These are phyloP conservation scores for Taenioides sp. DNA, from an alignment of 2,797 vertebrate species.

Conservation along the genomic window DNA sequence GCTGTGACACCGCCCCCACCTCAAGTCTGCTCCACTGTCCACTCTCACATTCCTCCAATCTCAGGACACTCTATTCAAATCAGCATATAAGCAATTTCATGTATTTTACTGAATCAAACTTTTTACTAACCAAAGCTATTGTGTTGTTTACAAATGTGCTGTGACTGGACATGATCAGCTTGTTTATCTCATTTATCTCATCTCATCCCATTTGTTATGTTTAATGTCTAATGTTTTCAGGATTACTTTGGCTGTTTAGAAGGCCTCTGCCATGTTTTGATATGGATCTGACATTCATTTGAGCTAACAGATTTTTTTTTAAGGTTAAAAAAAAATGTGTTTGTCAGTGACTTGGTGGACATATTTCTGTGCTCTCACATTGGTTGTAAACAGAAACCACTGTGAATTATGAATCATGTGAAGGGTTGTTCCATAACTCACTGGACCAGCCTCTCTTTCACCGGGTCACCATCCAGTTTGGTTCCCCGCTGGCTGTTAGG, in stretches of 20 bases:
- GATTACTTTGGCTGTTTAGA: neutral
- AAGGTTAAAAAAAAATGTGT: neutral
- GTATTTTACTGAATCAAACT: neutral
- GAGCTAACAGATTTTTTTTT: neutral
- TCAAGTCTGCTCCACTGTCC: conserved; percentile 41
- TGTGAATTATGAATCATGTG: conserved; percentile 6
- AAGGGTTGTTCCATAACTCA: neutral
- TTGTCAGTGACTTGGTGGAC: neutral
- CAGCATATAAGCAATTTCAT: neutral
- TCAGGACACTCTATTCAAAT: neutral
- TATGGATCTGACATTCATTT: neutral
- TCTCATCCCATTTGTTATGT: neutral
- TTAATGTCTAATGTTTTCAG: neutral
- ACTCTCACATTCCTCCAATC: conserved; percentile 62
- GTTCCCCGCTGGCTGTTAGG: conserved; percentile 52
- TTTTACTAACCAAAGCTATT: neutral
- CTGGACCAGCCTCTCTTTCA: conserved; percentile 42
- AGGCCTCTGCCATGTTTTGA: neutral
- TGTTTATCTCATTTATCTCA: neutral
- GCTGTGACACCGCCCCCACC: conserved; percentile 83
- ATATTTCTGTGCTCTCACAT: neutral
- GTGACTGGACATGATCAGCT: neutral
- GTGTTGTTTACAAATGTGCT: conserved; percentile 1
- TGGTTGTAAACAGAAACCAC: neutral
- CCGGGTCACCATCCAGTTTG: conserved; percentile 35